Conservation (phyloP, 2,797 vertebrate genomes). For the Myotis daubentonii region DNA sequence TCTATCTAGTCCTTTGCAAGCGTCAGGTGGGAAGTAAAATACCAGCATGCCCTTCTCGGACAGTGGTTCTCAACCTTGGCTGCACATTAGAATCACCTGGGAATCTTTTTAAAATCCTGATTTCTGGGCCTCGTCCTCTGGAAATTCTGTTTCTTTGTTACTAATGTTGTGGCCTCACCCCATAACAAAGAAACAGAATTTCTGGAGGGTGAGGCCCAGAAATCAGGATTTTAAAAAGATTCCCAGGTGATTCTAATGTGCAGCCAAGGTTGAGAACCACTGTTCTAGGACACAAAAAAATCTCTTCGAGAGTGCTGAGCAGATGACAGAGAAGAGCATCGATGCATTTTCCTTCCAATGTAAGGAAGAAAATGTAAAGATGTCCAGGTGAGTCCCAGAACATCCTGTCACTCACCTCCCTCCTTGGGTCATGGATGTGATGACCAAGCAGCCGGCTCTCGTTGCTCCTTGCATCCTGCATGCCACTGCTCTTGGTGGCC, state of each 20-base stretch:
- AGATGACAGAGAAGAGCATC: background rate
- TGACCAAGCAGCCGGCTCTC: background rate
- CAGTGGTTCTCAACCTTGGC: background rate
- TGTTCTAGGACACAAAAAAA: background rate
- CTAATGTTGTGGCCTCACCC: too few relatives aligned
- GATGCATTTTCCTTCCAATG: background rate
- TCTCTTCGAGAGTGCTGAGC: background rate
- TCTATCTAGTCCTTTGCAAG: background rate
- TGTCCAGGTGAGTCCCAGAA: background rate
- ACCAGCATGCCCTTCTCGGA: background rate
- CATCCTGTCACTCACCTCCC: background rate
- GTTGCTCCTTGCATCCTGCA: background rate
- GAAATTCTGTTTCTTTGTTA: too few relatives aligned
- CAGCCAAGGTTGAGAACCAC: too few relatives aligned
- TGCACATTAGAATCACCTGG: too few relatives aligned
- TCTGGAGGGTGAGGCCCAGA: too few relatives aligned
- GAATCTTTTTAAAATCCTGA: too few relatives aligned
- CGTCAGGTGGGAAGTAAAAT: conserved; percentile 61
- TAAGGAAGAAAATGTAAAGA: conserved; percentile 10
- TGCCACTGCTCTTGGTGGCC: background rate
- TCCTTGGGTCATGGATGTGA: background rate
- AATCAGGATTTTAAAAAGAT: too few relatives aligned
- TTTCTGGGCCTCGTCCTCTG: too few relatives aligned
- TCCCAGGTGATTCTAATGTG: too few relatives aligned
- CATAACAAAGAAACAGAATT: too few relatives aligned